These are phyloP conservation scores for Prionace glauca DNA, from an alignment of 2,797 vertebrate species.

Conservation along the genomic window DNA sequence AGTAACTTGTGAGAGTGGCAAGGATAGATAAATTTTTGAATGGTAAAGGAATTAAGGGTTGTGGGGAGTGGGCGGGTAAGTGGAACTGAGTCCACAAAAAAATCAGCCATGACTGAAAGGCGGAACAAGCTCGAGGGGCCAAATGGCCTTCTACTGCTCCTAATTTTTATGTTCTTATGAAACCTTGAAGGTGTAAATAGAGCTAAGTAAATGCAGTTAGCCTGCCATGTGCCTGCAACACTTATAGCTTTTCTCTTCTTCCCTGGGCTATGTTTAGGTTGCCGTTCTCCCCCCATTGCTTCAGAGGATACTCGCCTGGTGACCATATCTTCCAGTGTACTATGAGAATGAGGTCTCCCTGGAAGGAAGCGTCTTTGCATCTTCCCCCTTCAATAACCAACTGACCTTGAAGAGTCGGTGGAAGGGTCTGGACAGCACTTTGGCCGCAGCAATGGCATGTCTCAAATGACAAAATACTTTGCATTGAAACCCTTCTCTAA, in stretches of 20 bases:
- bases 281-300: too few species aligned
- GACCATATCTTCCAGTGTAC: background rate
- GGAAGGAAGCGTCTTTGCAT: background rate
- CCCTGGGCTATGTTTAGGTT: background rate
- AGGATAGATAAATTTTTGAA: too few species aligned
- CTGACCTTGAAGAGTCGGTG: too few species aligned
- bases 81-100: too few species aligned
- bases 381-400: background rate
- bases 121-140: too few species aligned
- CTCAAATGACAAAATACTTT: background rate
- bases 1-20: background rate
- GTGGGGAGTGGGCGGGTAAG: too few species aligned
- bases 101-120: too few species aligned
- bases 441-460: too few species aligned
- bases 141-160: too few species aligned
- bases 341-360: background rate
- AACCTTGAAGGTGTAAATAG: background rate
- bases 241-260: background rate
- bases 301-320: background rate
- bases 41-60: too few species aligned
- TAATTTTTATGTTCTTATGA: too few species aligned
- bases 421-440: background rate
- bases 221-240: background rate
- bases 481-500: background rate
- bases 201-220: background rate